A percentile compares a stretch with the other conserved stretches of the same genome.
phyloP scores from a whole-genome alignment of 2,888 invertebrate species.

The Alcis repandata region DNA sequence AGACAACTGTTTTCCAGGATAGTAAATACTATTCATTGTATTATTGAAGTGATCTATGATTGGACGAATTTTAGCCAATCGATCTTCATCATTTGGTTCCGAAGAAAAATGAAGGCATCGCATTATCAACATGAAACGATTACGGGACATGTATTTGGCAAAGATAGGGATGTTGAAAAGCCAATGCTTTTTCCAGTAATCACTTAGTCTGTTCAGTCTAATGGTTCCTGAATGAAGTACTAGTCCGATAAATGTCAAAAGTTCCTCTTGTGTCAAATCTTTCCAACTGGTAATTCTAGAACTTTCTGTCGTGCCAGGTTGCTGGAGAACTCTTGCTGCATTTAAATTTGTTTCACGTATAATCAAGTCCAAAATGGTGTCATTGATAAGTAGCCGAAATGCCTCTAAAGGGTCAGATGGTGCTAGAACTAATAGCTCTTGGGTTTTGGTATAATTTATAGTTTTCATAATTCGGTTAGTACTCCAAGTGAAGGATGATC shows the following conservation, averaged over 20 bases:
- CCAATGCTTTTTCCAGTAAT: conserved; percentile 63
- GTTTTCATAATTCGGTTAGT: too few species aligned
- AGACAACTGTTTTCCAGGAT: conserved; percentile 54
- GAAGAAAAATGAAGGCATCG: conserved; percentile 58
- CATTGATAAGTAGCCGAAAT: conserved; percentile 14
- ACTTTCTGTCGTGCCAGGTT: not conserved
- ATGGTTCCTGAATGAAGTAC: conserved; percentile 64
- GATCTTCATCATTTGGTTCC: conserved; percentile 49
- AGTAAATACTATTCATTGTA: conserved; percentile 54
- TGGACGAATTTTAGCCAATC: conserved; percentile 54
- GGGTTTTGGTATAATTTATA: too few species aligned
- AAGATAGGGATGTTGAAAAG: conserved; percentile 50
- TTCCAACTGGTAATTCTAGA: conserved; percentile 50
- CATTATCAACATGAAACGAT: conserved; percentile 38
- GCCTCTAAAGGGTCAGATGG: not conserved
- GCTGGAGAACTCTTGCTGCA: not conserved
- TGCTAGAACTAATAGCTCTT: not conserved
- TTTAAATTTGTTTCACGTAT: conserved; percentile 46
- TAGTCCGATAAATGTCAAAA: conserved; percentile 62
- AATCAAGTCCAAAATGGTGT: conserved; percentile 36
- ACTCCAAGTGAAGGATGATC: too few species aligned
- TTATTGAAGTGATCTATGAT: conserved; percentile 63
- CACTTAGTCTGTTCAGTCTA: conserved; percentile 53
- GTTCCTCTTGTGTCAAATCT: conserved; percentile 40
- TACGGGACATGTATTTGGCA: conserved; percentile 14